Base-by-base conservation (phyloP, 2,888 invertebrate species). In the Polydrusus pterygomalis region DNA sequence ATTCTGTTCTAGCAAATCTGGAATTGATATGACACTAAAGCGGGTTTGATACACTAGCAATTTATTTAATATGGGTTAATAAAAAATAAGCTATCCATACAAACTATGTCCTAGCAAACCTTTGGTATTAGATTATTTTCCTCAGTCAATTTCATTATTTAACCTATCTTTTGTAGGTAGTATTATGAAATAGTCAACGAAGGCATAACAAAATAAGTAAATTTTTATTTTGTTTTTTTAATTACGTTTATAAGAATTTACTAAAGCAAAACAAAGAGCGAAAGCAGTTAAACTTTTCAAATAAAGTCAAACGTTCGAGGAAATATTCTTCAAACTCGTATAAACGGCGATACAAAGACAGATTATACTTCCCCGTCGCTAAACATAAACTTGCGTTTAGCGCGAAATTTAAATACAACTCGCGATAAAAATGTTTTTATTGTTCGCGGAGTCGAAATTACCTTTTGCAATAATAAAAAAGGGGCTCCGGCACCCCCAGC, bases 391-490 rank as follows among this genome's bases (percentile, higher is more conserved):
- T 74, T 64, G 73, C 73, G 56, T 77, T 77, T 73, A 70, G 70
- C 70, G 72, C 77, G 70, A 77, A 77, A 77, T 77, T 77, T 73
- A 70, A 77, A 77, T 72, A 69, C 60, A 70, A 25, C 72, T 67
- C 56, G 72, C 76, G 72, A 76, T 76, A 76, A 76, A 72, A 76
- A 72, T 69, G 49, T 56, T 83, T 84, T 83, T 84, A 84, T 83
- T 84, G 82, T 82, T 79, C 75, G 71, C 79, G 79, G 71, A 81
- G 77, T 79, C 79, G 78, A 75, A 82, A 84, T 83, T 81, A 84
- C 83, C 85, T 82, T 77, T 83, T 82, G 82, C 83, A 80, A 81
- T 83, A 82, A 84, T 84, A 84, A 84, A 83, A 81, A 79, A 79
- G 68, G 69, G 49, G 18, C 47, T 54, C n/a, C 45, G 40, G 49